These are phyloP conservation scores for Drosophila demipolita DNA, from an alignment of 2,888 invertebrate species.

Conservation along the genomic window DNA sequence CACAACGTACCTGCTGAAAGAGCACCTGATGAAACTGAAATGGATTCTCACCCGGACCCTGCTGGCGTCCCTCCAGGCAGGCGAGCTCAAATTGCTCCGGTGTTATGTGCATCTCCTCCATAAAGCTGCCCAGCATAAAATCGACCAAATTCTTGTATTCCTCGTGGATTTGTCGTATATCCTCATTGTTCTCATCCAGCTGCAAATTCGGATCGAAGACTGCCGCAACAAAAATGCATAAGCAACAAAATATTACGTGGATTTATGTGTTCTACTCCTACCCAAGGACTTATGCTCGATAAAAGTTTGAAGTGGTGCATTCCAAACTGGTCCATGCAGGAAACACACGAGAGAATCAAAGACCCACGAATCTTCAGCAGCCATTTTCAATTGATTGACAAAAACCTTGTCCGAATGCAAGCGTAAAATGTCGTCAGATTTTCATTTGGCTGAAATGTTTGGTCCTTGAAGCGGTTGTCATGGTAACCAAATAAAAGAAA, in stretches of 20 bases:
- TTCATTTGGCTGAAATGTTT: conserved; percentile 46
- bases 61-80: conserved; percentile 86
- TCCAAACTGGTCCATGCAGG: conserved; percentile 96
- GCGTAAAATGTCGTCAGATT: conserved; percentile 46
- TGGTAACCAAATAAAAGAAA: conserved; percentile 19
- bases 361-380: conserved; percentile 93
- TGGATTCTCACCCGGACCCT: conserved; percentile 85
- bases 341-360: conserved; percentile 96
- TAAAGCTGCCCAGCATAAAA: conserved; percentile 94
- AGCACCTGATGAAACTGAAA: conserved; percentile 88
- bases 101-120: conserved; percentile 95
- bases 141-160: conserved; percentile 97
- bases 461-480: conserved; percentile 62
- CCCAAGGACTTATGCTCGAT: conserved; percentile 97
- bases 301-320: conserved; percentile 94
- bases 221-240: conserved; percentile 80
- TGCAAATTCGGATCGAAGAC: conserved; percentile 93
- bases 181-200: conserved; percentile 88
- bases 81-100: conserved; percentile 95
- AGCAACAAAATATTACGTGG: conserved; percentile 12
- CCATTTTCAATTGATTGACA: conserved; percentile 67
- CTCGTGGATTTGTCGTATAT: conserved; percentile 91
- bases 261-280: conserved; percentile 79
- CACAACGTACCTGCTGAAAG: conserved; percentile 86
- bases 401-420: not conserved